Evolutionary conservation across 1,140 invertebrate species (phyloP), one percentile per base, ranked within the genome.

Genomic region (Pseudomyrmex gracilis): DNA sequence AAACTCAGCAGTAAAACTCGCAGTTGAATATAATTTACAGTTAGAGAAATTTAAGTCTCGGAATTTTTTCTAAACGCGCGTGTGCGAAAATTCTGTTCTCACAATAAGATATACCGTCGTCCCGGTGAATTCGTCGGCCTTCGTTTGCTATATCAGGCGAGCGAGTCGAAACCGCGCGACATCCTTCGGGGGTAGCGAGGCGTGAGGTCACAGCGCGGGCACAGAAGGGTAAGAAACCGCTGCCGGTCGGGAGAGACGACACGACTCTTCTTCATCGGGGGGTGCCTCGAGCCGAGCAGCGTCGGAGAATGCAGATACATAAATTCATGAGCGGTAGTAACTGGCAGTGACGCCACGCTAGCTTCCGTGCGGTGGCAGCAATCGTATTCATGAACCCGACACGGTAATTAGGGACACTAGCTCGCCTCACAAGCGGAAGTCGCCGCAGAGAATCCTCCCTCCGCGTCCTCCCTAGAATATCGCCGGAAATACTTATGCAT

Each of bases 341-440:
- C 93, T 94, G 92, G 92, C 92, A 93, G 93, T 94, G 93, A 94
- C 93, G 93, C 93, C 93, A 94, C 92, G 93, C 93, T 94, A 94
- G 92, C 92, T 93, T 94, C 93, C 93, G 93, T 94, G 92, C 93
- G 66, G 82, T 74, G 85, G 74, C 84, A 88, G 93, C 93, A 93
- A 93, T 94, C 92, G 93, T 94, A 94, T 94, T 94, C 93, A 94
- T 94, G 93, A 94, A 94, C 93, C 76, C 93, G 93, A 94, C 93
- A 94, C 93, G 93, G 93, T 94, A 94, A 94, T 94, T 94, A 94
- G 92, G 93, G 93, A 94, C 93, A 94, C 93, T 94, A 94, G 92
- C 92, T 93, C 92, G 91, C 93, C 91, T 93, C 90, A 86, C 91
- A 93, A 92, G 90, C 93, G 93, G 93, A 94, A 94, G 93, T 94